Evolutionary conservation across 2,888 invertebrate species (phyloP), one percentile per base, ranked within the genome.

Genomic region (Cryptus armator): DNA sequence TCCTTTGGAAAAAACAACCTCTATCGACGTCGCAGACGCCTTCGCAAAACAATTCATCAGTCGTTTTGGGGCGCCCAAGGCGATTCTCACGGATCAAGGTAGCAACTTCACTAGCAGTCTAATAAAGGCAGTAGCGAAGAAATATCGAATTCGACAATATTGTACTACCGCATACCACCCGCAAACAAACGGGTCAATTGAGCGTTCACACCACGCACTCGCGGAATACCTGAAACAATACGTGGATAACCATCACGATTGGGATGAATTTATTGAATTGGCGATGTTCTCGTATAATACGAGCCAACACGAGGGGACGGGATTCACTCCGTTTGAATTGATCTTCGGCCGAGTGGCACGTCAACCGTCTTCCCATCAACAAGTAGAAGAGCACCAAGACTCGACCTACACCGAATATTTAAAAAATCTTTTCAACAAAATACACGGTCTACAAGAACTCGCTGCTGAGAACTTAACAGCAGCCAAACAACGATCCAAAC

Each of bases 141-240:
- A 85, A 48, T 85, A 79, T 10, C 43, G 48, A 14, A 85, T 85
- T 12, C 48, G 46, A 29, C 48, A 51, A 59, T 81, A 29, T 12
- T 44, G 32, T 9, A 85, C 85, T 3, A 81, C 84, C 0, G 72
- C 85, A 0, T 84, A 72, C 37, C 74, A 82, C 12, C 85, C 84
- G 0, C 87, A 86, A 19, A 53, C 68, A 0, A 82, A 85, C 9
- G 85, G 85, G 0, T 86, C 80, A 2, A 51, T 86, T 5, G 82
- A 10, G 66, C 48, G 86, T 16, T 86, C 83, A 0, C 88, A 87
- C n/a, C 84, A 86, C 16, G 86, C 84, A 0, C 29, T 88, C 1
- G 53, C 44, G 0, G 84, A 89, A 71, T 88, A 87, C 68, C 16
- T 89, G 32, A 88, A 87, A 46, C 68, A 85, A 14, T 87, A 76